Percentiles rank a stretch among this genome's conserved stretches.
phyloP scores from a whole-genome alignment of 53 echinoderm and acorn worm genomes.

The Astropecten irregularis region DNA sequence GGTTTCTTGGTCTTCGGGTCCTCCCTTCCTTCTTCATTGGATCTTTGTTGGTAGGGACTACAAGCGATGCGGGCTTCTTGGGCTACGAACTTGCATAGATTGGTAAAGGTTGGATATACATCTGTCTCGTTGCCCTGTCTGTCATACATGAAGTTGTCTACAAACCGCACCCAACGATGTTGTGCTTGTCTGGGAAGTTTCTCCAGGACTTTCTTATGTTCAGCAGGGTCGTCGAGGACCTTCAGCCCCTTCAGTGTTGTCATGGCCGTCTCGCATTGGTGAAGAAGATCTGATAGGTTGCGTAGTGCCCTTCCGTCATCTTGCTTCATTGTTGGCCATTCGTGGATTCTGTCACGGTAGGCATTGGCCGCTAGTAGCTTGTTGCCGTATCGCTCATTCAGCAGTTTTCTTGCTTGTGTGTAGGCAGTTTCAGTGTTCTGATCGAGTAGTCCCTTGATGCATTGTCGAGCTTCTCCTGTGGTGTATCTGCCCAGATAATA shows the following conservation, averaged over 20 bases:
- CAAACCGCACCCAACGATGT: not conserved
- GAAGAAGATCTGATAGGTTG: slow-evolving; percentile 44
- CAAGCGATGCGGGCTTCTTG: no score
- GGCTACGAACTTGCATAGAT: no score
- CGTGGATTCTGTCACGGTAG: slow-evolving; percentile 35
- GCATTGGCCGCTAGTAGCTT: slow-evolving; percentile 43
- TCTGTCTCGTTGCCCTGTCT: no score
- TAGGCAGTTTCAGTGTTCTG: slow-evolving; percentile 30
- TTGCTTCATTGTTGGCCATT: slow-evolving; percentile 20
- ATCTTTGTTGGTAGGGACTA: no score
- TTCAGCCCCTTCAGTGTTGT: not conserved
- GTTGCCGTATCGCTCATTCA: slow-evolving; percentile 40
- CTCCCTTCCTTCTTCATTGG: no score
- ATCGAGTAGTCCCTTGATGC: slow-evolving; percentile 57
- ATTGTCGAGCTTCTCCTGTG: slow-evolving; percentile 54
- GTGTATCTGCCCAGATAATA: slow-evolving; percentile 68
- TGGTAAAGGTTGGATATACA: no score
- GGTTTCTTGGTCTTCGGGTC: no score
- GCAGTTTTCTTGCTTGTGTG: slow-evolving; percentile 35
- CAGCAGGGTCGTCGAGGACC: slow-evolving; percentile 41
- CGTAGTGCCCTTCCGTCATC: slow-evolving; percentile 34
- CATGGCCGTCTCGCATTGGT: slow-evolving; percentile 55
- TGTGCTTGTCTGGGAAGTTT: no score
- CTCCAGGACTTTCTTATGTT: slow-evolving; percentile 44
- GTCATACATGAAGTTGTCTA: not conserved